Percentiles rank a stretch among this genome's conserved stretches.
These are phyloP conservation scores for Holothuria leucospilota DNA, from an alignment of 53 echinoderm and acorn worm genomes.

Conservation along the genomic window DNA sequence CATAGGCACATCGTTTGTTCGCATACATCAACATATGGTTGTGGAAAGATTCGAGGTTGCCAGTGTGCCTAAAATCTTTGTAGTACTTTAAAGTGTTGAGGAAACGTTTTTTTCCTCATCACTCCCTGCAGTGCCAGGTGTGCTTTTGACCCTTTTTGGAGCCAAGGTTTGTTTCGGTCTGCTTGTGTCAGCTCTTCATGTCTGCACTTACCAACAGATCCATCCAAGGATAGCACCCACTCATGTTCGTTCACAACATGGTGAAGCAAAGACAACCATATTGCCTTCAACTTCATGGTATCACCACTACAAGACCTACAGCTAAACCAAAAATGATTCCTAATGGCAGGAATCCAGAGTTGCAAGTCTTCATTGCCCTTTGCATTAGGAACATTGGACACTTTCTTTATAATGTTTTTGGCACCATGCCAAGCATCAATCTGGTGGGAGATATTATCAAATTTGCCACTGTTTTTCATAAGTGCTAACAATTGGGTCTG, in stretches of 20 bases:
- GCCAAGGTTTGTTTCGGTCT: constrained; percentile 7
- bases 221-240: constrained; percentile 44
- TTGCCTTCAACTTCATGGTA: not conserved
- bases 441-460: constrained; percentile 21
- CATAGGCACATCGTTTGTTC: not conserved
- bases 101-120: not conserved
- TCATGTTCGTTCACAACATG: constrained; percentile 57
- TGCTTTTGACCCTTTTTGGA: not conserved
- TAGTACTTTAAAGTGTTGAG: constrained; percentile 12
- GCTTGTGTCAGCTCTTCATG: not conserved
- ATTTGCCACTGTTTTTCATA: constrained; percentile 42
- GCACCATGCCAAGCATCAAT: constrained; percentile 57
- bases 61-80: constrained; percentile 20
- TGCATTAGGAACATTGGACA: constrained; percentile 2
- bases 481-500: constrained; percentile 37
- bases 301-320: not conserved
- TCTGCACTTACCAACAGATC: not conserved
- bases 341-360: constrained; percentile 37
- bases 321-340: constrained; percentile 49
- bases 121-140: not conserved
- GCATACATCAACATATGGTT: constrained; percentile 30
- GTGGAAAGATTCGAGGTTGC: constrained; percentile 36
- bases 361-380: constrained; percentile 14
- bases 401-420: constrained; percentile 49
- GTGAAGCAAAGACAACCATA: constrained; percentile 36